Conservation (phyloP, 35 echinoderm and acorn worm species). For the Lytechinus pictus region DNA sequence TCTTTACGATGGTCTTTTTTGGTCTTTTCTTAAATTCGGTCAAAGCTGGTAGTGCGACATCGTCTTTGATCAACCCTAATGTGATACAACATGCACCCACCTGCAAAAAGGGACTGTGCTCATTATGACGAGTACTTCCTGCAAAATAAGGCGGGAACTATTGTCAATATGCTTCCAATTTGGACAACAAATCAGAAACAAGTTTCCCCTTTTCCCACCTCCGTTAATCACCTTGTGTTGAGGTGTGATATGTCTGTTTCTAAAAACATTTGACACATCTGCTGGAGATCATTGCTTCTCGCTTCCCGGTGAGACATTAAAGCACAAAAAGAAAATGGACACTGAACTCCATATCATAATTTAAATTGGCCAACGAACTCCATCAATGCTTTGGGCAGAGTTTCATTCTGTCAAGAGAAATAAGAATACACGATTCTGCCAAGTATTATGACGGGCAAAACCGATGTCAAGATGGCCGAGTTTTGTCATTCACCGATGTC, state of each 20-base stretch:
- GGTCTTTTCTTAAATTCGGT: no score
- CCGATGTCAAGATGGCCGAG: background rate
- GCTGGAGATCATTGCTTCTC: background rate
- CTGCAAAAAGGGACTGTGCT: background rate
- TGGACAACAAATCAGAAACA: background rate
- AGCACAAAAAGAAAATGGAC: background rate
- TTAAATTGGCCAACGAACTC: background rate
- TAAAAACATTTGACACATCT: background rate
- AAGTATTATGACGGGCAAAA: background rate
- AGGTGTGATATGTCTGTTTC: background rate
- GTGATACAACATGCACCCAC: background rate
- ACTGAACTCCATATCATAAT: background rate
- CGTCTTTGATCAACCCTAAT: no score
- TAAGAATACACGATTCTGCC: background rate
- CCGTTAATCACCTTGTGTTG: background rate
- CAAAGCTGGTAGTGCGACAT: no score
- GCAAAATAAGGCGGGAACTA: background rate
- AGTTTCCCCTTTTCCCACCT: background rate
- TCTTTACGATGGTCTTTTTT: no score
- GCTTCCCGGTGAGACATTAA: background rate
- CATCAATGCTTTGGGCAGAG: background rate
- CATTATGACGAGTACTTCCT: background rate
- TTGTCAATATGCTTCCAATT: background rate
- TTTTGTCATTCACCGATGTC: background rate
- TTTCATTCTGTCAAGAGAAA: constrained; percentile 13